Evolutionary conservation across 2,113 vertebrate genomes (phyloP).

Genomic region (Amazona guildingii): DNA sequence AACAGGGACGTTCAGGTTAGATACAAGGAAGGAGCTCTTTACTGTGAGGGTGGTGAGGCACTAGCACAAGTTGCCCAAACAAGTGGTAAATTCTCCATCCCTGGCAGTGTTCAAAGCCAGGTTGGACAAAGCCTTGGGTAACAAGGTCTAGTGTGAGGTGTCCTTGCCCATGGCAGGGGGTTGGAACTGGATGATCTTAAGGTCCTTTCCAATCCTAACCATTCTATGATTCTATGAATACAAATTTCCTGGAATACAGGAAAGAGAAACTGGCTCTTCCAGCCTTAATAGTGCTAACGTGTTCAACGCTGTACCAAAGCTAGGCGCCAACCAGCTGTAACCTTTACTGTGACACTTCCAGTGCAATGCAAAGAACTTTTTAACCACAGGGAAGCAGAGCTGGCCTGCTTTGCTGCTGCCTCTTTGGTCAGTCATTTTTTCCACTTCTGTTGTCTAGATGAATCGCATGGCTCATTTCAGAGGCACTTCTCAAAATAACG

Average conservation of each 20-base stretch:
- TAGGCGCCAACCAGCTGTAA: neutral
- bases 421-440: neutral
- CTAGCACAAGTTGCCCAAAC: neutral
- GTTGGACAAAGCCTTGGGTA: neutral
- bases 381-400: neutral
- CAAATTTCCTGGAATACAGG: neutral
- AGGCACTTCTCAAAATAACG: neutral
- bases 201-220: neutral
- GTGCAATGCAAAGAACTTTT: neutral
- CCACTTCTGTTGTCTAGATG: neutral
- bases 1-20: neutral
- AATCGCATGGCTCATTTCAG: neutral
- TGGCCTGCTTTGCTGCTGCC: neutral
- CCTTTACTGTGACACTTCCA: neutral
- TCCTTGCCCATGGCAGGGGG: neutral
- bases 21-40: neutral
- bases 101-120: neutral
- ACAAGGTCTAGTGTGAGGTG: neutral
- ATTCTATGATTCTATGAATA: neutral
- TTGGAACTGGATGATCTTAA: neutral
- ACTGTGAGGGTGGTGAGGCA: neutral
- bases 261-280: neutral
- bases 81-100: neutral
- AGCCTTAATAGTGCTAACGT: neutral
- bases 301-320: accelerated